A percentile compares a stretch with the other conserved stretches of the same genome.
Evolutionary conservation across 2,888 invertebrate genomes (phyloP).

Genomic region (Drosophila cognata): DNA sequence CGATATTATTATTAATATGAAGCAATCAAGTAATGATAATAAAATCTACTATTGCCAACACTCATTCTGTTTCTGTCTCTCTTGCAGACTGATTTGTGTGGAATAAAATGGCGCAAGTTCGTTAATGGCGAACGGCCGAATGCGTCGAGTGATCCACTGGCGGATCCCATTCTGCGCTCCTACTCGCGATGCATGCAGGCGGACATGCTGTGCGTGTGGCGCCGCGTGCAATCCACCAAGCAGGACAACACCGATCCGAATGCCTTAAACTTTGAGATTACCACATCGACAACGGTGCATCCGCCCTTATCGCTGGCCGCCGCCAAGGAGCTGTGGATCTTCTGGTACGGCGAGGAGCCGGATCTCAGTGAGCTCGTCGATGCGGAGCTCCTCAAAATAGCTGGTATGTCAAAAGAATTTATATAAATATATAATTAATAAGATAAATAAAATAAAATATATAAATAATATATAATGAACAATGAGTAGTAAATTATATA

Average conservation of each 20-base stretch:
- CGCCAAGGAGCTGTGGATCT: conserved; percentile 99
- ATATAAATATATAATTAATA: neutral
- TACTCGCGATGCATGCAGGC: conserved; percentile 96
- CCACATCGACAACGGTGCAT: conserved; percentile 86
- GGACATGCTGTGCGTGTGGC: conserved; percentile 99
- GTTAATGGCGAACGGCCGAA: conserved; percentile 90
- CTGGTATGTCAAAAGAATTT: conserved; percentile 88
- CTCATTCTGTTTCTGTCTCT: neutral
- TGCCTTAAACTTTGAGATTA: conserved; percentile 86
- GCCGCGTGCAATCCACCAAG: conserved; percentile 90
- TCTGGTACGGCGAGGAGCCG: conserved; percentile 99
- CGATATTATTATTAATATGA: conserved; percentile 25
- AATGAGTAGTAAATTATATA: neutral
- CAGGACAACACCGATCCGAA: conserved; percentile 86
- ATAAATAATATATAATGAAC: neutral
- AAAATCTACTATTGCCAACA: conserved; percentile 2
- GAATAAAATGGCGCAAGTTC: conserved; percentile 98
- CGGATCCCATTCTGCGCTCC: conserved; percentile 95
- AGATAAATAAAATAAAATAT: neutral
- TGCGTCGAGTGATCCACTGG: conserved; percentile 89
- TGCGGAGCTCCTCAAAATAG: conserved; percentile 92
- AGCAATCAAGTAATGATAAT: conserved; percentile 40
- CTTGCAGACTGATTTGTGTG: conserved; percentile 98
- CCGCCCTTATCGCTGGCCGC: conserved; percentile 93
- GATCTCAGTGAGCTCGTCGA: conserved; percentile 94